Percentiles rank a stretch among this genome's conserved stretches.
Conservation (phyloP, 2,797 vertebrate genomes). For the Sebastes glaucus region DNA sequence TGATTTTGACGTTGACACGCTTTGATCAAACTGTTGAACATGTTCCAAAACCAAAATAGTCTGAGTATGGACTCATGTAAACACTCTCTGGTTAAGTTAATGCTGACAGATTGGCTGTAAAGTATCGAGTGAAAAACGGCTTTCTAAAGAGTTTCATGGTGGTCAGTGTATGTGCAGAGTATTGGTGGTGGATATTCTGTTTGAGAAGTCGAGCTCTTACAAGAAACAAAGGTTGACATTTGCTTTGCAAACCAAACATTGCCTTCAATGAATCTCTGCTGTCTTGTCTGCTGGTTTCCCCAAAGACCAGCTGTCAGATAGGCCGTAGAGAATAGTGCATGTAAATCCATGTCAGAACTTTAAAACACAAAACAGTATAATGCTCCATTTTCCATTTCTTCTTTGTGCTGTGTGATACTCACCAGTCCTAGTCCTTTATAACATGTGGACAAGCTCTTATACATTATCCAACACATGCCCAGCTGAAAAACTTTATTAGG, state of each 20-base stretch:
- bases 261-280: neutral
- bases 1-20: neutral
- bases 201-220: constrained; percentile 4
- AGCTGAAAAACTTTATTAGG: too few relatives aligned
- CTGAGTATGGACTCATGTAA: too few relatives aligned
- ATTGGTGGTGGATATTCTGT: constrained; percentile 5
- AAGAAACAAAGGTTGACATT: constrained; percentile 33
- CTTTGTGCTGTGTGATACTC: neutral
- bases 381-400: neutral
- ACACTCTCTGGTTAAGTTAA: neutral
- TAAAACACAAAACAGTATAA: neutral
- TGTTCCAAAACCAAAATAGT: too few relatives aligned
- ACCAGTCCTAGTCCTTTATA: too few relatives aligned
- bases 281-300: neutral
- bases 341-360: neutral
- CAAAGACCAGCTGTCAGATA: neutral
- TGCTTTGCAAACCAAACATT: constrained; percentile 32
- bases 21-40: neutral
- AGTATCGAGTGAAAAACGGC: neutral
- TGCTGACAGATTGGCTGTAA: neutral
- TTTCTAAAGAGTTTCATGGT: neutral
- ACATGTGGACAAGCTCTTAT: too few relatives aligned
- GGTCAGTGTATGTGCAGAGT: neutral
- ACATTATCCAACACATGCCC: too few relatives aligned
- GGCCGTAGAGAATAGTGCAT: neutral